phyloP scores from a whole-genome alignment of 2,113 vertebrate genomes.

The Coracopsis vasa region DNA sequence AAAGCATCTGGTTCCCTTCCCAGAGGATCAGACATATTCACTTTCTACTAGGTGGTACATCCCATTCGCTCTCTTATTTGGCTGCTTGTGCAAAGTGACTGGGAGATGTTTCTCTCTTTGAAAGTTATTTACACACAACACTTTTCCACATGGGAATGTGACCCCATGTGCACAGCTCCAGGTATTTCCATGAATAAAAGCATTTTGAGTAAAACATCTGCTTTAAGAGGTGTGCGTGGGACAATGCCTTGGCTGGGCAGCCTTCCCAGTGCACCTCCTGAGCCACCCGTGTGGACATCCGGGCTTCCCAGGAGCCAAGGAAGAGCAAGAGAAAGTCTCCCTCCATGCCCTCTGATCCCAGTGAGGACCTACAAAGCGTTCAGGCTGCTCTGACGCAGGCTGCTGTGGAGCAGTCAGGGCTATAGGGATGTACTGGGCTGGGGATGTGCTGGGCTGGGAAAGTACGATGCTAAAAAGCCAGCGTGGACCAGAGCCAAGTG shows the following conservation, averaged over 20 bases:
- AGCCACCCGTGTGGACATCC: fast-evolving
- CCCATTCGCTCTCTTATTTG: not conserved
- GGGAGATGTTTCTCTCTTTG: not conserved
- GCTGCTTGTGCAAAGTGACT: not conserved
- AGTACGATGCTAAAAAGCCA: not conserved
- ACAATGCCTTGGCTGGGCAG: not conserved
- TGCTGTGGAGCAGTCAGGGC: not conserved
- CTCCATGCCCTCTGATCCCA: not conserved
- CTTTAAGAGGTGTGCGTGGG: fast-evolving
- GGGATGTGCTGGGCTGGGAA: not conserved
- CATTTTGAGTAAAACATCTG: not conserved
- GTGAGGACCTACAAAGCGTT: fast-evolving
- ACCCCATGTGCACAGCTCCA: not conserved
- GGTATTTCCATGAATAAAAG: not conserved
- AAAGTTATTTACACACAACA: not conserved
- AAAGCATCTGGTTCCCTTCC: not conserved
- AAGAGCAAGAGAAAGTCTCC: not conserved
- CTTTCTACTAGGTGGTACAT: not conserved
- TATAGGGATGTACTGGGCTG: not conserved
- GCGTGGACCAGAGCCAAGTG: not conserved
- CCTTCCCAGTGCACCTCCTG: not conserved
- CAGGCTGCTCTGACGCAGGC: not conserved
- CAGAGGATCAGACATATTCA: not conserved
- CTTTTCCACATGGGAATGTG: not conserved
- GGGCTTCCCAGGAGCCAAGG: not conserved